Evolutionary conservation across 2,888 invertebrate genomes (phyloP).

Genomic region (Rhorus exstirpatorius): DNA sequence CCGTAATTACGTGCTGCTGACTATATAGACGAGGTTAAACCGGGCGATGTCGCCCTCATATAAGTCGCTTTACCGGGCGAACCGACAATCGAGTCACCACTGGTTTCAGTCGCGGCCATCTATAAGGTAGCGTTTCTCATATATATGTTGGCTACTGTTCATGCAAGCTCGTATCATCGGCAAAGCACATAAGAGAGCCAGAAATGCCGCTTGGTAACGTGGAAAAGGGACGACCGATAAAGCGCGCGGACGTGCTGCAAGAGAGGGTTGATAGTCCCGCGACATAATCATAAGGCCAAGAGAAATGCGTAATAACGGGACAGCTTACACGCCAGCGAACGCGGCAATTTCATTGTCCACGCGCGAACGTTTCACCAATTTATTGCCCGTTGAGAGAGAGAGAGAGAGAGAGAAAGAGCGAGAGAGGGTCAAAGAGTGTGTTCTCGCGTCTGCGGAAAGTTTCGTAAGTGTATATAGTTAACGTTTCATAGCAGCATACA

Average conservation of each 20-base stretch:
- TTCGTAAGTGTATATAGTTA: conserved; percentile 24
- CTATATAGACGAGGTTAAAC: conserved; percentile 23
- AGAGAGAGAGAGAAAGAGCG: conserved; percentile 58
- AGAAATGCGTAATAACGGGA: conserved; percentile 81
- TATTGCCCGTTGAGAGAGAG: conserved; percentile 80
- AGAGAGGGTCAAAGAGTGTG: conserved; percentile 12
- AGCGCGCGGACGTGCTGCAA: conserved; percentile 45
- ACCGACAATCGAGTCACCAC: conserved; percentile 46
- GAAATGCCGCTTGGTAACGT: conserved; percentile 14
- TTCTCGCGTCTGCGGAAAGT: conserved; percentile 56
- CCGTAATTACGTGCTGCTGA: conserved; percentile 54
- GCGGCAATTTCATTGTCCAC: conserved; percentile 82
- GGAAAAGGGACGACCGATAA: conserved; percentile 27
- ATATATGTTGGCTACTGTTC: conserved; percentile 20
- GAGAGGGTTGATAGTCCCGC: conserved; percentile 70
- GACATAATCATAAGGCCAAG: conserved; percentile 76
- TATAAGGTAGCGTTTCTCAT: conserved; percentile 8
- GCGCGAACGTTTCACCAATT: conserved; percentile 81
- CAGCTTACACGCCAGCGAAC: conserved; percentile 79
- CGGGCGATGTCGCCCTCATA: conserved; percentile 26
- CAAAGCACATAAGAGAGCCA: conserved; percentile 9
- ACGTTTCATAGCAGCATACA: conserved; percentile 24
- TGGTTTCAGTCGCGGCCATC: background rate
- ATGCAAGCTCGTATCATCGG: conserved; percentile 33
- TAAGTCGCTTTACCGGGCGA: conserved; percentile 37